Base-by-base conservation (phyloP, 2,888 invertebrate species). In the Bursaphelenchus okinawaensis region DNA sequence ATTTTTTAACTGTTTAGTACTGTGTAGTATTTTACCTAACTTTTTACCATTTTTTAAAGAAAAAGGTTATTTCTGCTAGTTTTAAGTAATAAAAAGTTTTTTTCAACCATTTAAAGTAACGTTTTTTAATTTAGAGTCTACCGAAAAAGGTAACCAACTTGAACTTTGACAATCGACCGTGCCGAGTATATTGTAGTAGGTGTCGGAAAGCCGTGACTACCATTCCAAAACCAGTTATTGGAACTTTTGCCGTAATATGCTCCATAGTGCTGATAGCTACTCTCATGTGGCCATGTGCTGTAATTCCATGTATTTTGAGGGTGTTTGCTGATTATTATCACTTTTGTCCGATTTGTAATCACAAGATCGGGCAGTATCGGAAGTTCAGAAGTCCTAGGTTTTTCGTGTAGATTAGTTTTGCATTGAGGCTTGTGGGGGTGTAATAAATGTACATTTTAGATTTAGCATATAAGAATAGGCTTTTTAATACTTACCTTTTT, bases 281-380 rank as follows among this genome's bases (percentile, higher is more conserved):
- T 8, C 63, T 77, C 54, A 69, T 80, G 19, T 80, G 78, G 77
- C 80, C 80, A 16, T 78, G 77, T 58, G 75, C 78, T 4, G 72
- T 78, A 9, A 66, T 77, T 26, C 80, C 80, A 0, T 78, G 71
- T 59, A 77, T 71, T 54, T 67, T 80, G 52, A 68, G 73, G 23
- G 70, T 69, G 19, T 80, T 78, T 62, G 68, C 74, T 52, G 80
- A 80, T 62, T 76, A 73, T 54, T 66, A 73, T 16, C 80, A 80
- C 60, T 65, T 70, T 62, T 80, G 80, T 65, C 78, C 80, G 6
- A 60, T 70, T 27, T 80, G 80, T 57, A 65, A 69, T 3, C 80
- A 80, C 63, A 65, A 28, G 55, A 73, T 77, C 19, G 80, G 79
- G 22, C 63, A 74, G 7, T 77, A 71, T 55, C 68, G 77, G 20